Percentiles rank a stretch among this genome's conserved stretches.
Conservation (phyloP, 2,888 invertebrate species). For the Theristus sp. region DNA sequence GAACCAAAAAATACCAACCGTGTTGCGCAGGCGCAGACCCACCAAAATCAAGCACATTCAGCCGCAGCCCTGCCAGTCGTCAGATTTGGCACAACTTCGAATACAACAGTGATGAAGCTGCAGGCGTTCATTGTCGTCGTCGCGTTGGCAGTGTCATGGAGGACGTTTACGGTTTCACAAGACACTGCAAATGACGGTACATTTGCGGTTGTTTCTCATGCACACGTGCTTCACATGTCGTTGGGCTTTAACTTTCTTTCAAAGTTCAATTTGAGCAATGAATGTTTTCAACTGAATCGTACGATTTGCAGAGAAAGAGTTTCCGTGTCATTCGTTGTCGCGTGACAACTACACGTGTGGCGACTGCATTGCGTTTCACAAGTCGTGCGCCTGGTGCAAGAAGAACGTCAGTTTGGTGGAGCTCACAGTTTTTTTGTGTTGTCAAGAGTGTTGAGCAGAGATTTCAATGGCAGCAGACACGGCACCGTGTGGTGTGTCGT, state of each 20-base stretch:
- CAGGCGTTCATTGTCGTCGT: neutral
- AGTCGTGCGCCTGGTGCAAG: conserved; percentile 27
- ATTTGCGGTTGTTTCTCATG: too few species aligned
- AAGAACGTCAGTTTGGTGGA: conserved; percentile 19
- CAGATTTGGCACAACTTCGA: too few species aligned
- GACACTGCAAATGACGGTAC: neutral
- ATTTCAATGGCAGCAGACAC: neutral
- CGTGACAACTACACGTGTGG: conserved; percentile 27
- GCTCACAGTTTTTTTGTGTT: too few species aligned
- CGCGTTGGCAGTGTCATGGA: neutral
- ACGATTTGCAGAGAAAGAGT: conserved; percentile 11
- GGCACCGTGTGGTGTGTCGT: neutral
- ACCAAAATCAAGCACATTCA: too few species aligned
- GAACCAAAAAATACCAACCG: too few species aligned
- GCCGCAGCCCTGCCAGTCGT: too few species aligned
- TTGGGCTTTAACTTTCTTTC: too few species aligned
- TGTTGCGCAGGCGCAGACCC: too few species aligned
- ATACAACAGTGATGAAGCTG: neutral
- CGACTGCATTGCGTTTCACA: conserved; percentile 25
- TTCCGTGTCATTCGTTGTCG: conserved; percentile 25
- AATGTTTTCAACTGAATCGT: neutral
- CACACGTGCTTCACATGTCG: too few species aligned
- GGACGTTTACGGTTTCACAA: neutral
- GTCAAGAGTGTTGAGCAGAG: too few species aligned
- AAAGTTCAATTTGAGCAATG: too few species aligned